These are phyloP conservation scores for Mirza zaza DNA, from an alignment of 2,113 vertebrate species.

Conservation along the genomic window DNA sequence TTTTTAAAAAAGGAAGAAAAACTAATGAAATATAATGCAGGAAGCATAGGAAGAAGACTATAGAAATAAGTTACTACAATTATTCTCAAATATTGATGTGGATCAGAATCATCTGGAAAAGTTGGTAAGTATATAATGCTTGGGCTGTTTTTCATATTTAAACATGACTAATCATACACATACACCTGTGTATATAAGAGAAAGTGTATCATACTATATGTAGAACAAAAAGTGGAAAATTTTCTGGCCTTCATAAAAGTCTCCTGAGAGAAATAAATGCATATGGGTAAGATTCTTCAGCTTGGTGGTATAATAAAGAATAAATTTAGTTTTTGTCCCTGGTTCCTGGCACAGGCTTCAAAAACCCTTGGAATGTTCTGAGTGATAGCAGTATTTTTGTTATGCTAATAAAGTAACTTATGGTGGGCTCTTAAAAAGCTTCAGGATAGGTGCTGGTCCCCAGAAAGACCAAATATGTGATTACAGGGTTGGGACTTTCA, in stretches of 20 bases:
- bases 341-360: neutral
- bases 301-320: neutral
- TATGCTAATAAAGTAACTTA: neutral
- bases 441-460: neutral
- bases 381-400: neutral
- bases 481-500: neutral
- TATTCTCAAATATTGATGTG: slow-evolving; percentile 36
- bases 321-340: neutral
- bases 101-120: slow-evolving; percentile 28
- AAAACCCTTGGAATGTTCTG: neutral
- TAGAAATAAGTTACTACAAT: slow-evolving; percentile 1
- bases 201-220: neutral
- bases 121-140: neutral
- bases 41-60: neutral
- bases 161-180: neutral
- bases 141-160: neutral
- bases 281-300: neutral
- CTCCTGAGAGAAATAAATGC: neutral
- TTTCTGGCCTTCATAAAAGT: neutral
- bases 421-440: neutral
- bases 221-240: neutral
- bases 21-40: neutral
- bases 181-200: neutral
- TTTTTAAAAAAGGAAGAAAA: neutral
- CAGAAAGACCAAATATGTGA: neutral